A percentile compares a stretch with the other conserved stretches of the same genome.
phyloP scores from a whole-genome alignment of 2,113 vertebrate species.

The Verasper variegatus region DNA sequence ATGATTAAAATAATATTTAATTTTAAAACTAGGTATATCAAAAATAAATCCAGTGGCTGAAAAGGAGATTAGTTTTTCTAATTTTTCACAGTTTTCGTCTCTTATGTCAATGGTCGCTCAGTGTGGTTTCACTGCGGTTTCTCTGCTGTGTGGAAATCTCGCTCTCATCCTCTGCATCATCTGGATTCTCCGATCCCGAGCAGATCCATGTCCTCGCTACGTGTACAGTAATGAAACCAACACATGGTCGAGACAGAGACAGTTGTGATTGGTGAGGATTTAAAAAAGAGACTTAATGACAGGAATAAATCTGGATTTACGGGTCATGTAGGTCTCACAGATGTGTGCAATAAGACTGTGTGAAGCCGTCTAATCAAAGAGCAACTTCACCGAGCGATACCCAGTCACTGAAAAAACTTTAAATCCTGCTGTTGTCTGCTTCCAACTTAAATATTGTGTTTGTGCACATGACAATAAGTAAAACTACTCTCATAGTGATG shows the following conservation, averaged over 20 bases:
- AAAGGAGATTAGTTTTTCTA: conserved; percentile 1
- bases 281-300: conserved; percentile 64
- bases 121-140: not conserved
- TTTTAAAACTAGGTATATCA: no score
- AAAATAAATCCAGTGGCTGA: not conserved
- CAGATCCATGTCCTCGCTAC: conserved; percentile 38
- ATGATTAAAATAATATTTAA: no score
- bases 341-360: conserved; percentile 47
- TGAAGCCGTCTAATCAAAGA: conserved; percentile 55
- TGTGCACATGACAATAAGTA: not conserved
- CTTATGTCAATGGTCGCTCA: not conserved
- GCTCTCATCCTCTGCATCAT: conserved; percentile 21
- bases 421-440: not conserved
- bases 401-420: not conserved
- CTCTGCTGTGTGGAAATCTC: not conserved
- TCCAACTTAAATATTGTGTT: not conserved
- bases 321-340: conserved; percentile 48
- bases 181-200: conserved; percentile 22
- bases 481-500: not conserved
- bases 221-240: conserved; percentile 44
- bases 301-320: conserved; percentile 65
- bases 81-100: not conserved
- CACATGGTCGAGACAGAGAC: conserved; percentile 44
- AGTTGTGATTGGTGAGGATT: conserved; percentile 71
- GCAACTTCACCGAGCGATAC: conserved; percentile 27